Evolutionary conservation across 2,113 vertebrate species (phyloP).

Genomic region (Cettia cetti): DNA sequence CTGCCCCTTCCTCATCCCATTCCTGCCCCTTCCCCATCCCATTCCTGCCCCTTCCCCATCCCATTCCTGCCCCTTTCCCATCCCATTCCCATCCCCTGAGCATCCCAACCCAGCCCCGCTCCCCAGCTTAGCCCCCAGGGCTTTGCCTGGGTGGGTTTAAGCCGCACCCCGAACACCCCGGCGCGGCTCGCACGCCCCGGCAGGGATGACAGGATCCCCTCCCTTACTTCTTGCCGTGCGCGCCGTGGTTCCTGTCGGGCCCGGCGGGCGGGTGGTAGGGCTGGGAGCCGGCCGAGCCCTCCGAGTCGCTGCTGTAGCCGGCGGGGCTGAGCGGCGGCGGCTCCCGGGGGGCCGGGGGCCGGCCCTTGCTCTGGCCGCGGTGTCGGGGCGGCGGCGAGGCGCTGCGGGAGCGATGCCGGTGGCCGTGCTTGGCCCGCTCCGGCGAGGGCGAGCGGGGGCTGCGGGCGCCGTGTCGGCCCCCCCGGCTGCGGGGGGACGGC

Average conservation of each 20-base stretch:
- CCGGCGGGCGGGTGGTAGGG: constrained; percentile 55
- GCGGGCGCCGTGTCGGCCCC: constrained; percentile 56
- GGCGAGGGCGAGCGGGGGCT: constrained; percentile 66
- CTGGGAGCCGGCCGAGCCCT: constrained; percentile 74
- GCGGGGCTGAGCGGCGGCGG: constrained; percentile 78
- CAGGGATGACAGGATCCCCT: background rate
- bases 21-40: background rate
- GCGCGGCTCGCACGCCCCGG: accelerated
- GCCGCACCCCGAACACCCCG: background rate
- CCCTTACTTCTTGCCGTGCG: constrained; percentile 84
- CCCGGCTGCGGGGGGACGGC: constrained; percentile 70
- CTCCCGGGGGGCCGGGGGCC: constrained; percentile 65
- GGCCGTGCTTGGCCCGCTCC: constrained; percentile 60
- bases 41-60: too few species aligned
- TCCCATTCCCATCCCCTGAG: background rate
- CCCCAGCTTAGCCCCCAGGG: background rate
- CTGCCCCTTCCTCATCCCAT: background rate
- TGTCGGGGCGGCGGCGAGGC: constrained; percentile 72
- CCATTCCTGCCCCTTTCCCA: background rate
- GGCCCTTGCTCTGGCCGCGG: constrained; percentile 75
- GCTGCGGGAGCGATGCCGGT: constrained; percentile 69
- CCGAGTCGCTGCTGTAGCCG: constrained; percentile 86
- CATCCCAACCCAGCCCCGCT: background rate
- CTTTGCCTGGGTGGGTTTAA: accelerated
- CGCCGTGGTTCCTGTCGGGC: constrained; percentile 74